Conservation (phyloP, 2,888 invertebrate genomes). For the Allygus modestus region DNA sequence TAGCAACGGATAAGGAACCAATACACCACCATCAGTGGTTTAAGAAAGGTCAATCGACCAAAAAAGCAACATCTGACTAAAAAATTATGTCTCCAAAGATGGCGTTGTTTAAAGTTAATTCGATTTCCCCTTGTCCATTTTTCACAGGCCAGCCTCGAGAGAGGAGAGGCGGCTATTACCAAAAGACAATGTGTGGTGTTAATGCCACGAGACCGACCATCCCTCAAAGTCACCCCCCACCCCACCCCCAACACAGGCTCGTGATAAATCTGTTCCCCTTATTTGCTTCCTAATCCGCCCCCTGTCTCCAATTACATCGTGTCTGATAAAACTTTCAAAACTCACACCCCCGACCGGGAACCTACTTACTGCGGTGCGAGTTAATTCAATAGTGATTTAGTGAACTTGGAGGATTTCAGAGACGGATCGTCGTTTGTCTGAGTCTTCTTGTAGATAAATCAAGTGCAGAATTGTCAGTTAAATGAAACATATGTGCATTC, state of each 20-base stretch:
- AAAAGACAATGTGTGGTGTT: conserved; percentile 53
- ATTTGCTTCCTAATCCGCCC: conserved; percentile 53
- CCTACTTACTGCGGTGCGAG: conserved; percentile 2
- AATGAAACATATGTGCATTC: too few species aligned
- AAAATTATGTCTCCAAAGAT: too few species aligned
- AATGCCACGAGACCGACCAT: conserved; percentile 45
- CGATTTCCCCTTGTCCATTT: background rate
- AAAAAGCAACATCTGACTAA: too few species aligned
- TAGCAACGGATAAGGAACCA: too few species aligned
- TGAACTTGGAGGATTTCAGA: background rate
- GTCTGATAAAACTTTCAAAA: conserved; percentile 54
- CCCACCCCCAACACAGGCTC: background rate
- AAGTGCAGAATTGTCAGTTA: too few species aligned
- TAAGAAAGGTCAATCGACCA: too few species aligned
- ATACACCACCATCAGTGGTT: too few species aligned
- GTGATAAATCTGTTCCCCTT: conserved; percentile 49
- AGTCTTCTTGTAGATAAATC: background rate
- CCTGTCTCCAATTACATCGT: conserved; percentile 53
- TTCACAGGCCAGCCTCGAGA: background rate
- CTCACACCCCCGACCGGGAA: conserved; percentile 12
- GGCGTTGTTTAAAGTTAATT: too few species aligned
- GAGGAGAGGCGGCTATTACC: background rate
- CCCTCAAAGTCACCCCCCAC: conserved; percentile 37
- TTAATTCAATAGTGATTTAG: conserved; percentile 20
- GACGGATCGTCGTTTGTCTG: background rate